Evolutionary conservation across 2,888 invertebrate genomes (phyloP).

Genomic region (Alentia gelatinosa): DNA sequence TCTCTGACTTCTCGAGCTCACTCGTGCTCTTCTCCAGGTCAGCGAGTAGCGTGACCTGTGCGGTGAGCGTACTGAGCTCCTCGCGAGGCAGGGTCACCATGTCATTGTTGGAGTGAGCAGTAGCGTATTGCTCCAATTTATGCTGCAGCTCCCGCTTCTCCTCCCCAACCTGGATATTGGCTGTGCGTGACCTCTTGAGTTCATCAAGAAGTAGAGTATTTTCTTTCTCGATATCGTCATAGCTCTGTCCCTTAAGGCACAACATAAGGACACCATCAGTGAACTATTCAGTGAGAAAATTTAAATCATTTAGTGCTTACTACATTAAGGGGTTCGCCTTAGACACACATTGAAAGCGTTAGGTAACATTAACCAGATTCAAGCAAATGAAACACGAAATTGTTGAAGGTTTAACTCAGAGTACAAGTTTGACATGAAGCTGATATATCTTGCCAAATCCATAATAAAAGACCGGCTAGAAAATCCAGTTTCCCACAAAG

Average conservation of each 20-base stretch:
- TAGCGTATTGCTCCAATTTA: background rate
- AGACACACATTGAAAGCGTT: no score
- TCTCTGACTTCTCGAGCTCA: constrained; percentile 41
- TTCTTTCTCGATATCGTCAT: constrained; percentile 44
- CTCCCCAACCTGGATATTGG: background rate
- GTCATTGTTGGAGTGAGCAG: background rate
- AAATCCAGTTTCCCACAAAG: no score
- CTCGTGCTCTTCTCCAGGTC: background rate
- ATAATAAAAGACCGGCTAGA: no score
- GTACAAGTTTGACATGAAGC: no score
- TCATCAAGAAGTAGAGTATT: constrained; percentile 38
- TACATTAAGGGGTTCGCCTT: no score
- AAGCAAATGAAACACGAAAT: no score
- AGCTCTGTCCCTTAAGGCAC: background rate
- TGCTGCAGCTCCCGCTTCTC: constrained; percentile 3
- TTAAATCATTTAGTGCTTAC: no score
- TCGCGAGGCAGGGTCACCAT: constrained; percentile 15
- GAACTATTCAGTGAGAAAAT: no score
- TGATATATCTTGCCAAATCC: no score
- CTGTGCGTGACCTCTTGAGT: background rate
- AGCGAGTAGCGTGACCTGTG: constrained; percentile 43
- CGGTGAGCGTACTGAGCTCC: constrained; percentile 34
- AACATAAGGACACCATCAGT: no score
- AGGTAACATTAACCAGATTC: no score
- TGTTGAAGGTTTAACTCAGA: no score